Base-by-base conservation (phyloP, 2,113 vertebrate species). In the Trematocara macrostoma region DNA sequence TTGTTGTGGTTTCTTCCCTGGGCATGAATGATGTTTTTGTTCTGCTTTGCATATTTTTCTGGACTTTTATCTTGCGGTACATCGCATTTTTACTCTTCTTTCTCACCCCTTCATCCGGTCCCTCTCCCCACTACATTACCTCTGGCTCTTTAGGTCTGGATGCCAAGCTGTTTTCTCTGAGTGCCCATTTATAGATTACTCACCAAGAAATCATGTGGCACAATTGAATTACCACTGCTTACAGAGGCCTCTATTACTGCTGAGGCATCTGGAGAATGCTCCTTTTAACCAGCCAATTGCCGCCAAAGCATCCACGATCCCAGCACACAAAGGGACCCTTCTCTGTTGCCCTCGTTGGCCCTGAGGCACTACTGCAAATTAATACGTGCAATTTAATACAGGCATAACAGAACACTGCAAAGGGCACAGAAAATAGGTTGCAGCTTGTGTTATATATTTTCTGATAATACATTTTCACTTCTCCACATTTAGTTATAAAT, bases 261-360 rank as follows among this genome's bases (percentile, higher is more conserved):
- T 51, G 78, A 94, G 92, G 94, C 94, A 96, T 96, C 89, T 87
- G 81, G 92, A 92, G 92, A 95, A 96, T 95, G 94, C 81, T 81
- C 84, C 82, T 94, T 92, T 93, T 92, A 91, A 94, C 81, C 88
- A 83, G 79, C 86, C 84, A 84, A 90, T 88, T 85, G 85, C 86
- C 74, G 82, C 82, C 59, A 42, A 89, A 92, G 29, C 31, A 35
- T 84, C 85, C 84, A n/a, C 38, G 69, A 91, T 89, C 82, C 42
- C 86, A 23, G 81, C 83, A 53, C 81, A 96, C 96, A 96, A 95
- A 95, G 95, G 91, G 83, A 85, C 78, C 90, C 93, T 96, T 95
- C 91, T 95, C 82, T 49, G n/a, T 81, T 71, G 90, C 81, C 88
- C 89, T 91, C 55, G 47, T 81, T 84, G 84, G 84, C 93, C 93